Evolutionary conservation across 2,888 invertebrate genomes (phyloP).

Genomic region (Pristionchus arcanus): DNA sequence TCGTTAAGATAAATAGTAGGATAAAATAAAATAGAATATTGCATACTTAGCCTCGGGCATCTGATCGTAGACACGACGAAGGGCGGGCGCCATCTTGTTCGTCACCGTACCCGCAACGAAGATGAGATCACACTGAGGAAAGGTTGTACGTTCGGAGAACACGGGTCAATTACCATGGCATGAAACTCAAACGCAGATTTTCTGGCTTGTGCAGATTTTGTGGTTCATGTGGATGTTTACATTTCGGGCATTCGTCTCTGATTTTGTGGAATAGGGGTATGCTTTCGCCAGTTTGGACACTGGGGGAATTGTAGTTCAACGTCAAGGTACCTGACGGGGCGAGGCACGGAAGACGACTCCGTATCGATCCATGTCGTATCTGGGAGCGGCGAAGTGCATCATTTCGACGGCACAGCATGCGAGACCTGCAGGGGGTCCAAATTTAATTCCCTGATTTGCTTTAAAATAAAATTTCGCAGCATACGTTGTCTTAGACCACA

Average conservation of each 20-base stretch:
- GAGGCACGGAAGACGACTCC: constrained; percentile 93
- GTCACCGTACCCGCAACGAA: constrained; percentile 98
- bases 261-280: too few relatives aligned
- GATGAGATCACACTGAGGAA: constrained; percentile 92
- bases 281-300: too few relatives aligned
- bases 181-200: too few relatives aligned
- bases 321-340: constrained; percentile 72
- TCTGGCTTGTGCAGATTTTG: too few relatives aligned
- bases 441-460: too few relatives aligned
- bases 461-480: too few relatives aligned
- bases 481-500: too few relatives aligned
- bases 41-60: constrained; percentile 75
- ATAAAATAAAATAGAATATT: background rate
- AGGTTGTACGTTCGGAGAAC: background rate
- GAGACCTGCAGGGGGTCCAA: constrained; percentile 84
- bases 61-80: constrained; percentile 86
- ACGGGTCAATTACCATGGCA: too few relatives aligned
- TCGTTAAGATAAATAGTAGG: background rate
- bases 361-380: constrained; percentile 98
- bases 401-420: constrained; percentile 97
- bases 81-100: constrained; percentile 99
- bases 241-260: too few relatives aligned
- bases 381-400: constrained; percentile 94
- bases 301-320: too few relatives aligned
- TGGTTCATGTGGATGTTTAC: too few relatives aligned